Percentiles rank a stretch among this genome's conserved stretches.
Evolutionary conservation across 1,140 invertebrate genomes (phyloP).

Genomic region (Pararge aegeria): DNA sequence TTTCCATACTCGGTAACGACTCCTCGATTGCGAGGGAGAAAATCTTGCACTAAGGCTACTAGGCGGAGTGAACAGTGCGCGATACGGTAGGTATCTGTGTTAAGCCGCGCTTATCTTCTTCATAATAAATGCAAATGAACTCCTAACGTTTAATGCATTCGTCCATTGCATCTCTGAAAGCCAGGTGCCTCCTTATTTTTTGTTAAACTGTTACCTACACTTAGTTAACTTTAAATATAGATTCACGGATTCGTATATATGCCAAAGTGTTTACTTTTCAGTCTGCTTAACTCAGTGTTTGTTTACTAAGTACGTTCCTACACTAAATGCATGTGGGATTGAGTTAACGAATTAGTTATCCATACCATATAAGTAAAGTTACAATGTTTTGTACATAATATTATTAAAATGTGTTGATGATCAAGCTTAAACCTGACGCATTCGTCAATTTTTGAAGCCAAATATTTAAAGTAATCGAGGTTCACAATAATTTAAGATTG

Average conservation of each 20-base stretch:
- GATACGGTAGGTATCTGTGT: conserved; percentile 13
- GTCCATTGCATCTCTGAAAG: no score
- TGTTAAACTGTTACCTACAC: no score
- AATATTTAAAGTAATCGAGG: no score
- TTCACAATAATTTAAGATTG: no score
- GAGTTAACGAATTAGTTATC: background rate
- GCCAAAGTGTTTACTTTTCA: background rate
- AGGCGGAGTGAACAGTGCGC: conserved; percentile 10
- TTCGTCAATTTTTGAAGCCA: background rate
- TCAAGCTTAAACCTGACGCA: background rate
- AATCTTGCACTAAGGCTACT: no score
- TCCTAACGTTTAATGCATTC: background rate
- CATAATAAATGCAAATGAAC: conserved; percentile 17
- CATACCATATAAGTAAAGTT: background rate
- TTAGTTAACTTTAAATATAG: background rate
- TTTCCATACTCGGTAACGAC: no score
- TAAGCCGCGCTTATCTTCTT: conserved; percentile 12
- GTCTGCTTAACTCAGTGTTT: background rate
- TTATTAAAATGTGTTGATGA: background rate
- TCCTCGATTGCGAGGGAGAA: no score
- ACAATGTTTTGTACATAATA: background rate
- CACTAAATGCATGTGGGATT: background rate
- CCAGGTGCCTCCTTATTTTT: no score
- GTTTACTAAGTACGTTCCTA: background rate
- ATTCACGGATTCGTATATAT: background rate